Percentiles rank a stretch among this genome's conserved stretches.
phyloP scores from a whole-genome alignment of 2,888 invertebrate species.

The Heliconius aoede region DNA sequence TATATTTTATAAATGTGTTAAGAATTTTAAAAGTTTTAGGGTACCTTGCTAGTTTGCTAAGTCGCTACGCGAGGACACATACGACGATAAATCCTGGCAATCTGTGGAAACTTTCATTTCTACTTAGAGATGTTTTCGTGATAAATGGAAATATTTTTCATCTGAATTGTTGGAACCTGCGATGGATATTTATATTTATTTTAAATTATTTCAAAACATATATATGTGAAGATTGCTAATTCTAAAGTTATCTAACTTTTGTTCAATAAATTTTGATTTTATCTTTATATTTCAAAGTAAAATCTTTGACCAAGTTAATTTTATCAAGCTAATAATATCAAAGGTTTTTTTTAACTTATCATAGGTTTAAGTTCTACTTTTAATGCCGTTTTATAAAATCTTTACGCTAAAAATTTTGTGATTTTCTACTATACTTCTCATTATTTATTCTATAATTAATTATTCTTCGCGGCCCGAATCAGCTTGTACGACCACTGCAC shows the following conservation, averaged over 20 bases:
- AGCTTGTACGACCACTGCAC: too few species aligned
- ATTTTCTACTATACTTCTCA: too few species aligned
- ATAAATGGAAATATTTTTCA: conserved; percentile 35
- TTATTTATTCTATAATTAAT: too few species aligned
- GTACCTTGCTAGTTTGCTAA: conserved; percentile 15
- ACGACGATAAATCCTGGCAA: conserved; percentile 34
- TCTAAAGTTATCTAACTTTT: background rate
- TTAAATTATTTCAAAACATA: background rate
- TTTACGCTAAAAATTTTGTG: too few species aligned
- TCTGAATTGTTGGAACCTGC: conserved; percentile 6
- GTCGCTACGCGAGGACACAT: conserved; percentile 30
- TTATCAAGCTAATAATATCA: background rate
- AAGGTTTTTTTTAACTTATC: too few species aligned
- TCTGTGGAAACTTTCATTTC: conserved; percentile 36
- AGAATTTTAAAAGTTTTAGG: conserved; percentile 16
- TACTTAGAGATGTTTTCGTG: conserved; percentile 26
- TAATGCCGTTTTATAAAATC: too few species aligned
- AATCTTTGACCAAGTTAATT: background rate
- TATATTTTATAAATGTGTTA: conserved; percentile 23
- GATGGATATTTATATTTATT: conserved; percentile 4
- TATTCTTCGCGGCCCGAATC: too few species aligned
- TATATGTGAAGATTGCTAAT: background rate
- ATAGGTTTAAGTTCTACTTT: background rate
- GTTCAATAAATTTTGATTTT: background rate
- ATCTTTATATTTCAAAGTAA: background rate